Conservation (phyloP, 2,797 vertebrate genomes). For the Lacerta bilineata region DNA sequence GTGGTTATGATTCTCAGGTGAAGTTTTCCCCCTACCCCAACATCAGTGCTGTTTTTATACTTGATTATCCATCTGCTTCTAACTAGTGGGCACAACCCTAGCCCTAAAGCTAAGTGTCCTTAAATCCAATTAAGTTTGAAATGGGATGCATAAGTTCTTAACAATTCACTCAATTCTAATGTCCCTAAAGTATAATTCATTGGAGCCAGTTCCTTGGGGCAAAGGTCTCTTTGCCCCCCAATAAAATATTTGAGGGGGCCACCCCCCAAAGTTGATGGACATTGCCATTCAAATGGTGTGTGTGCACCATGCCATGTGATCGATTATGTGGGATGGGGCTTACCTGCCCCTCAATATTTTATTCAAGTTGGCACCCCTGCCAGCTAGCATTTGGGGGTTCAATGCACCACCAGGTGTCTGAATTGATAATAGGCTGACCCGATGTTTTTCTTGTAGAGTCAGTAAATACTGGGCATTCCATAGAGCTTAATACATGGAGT, state of each 20-base stretch:
- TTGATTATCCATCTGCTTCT: background rate
- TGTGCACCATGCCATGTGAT: no score
- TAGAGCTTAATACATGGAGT: background rate
- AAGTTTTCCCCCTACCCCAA: background rate
- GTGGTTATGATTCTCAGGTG: background rate
- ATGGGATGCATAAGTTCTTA: background rate
- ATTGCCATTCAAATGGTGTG: no score
- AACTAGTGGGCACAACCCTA: background rate
- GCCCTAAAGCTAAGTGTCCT: background rate
- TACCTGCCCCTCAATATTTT: no score
- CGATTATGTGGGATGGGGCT: no score
- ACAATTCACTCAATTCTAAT: background rate
- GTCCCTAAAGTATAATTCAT: background rate
- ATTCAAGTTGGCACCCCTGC: no score
- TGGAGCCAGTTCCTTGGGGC: no score
- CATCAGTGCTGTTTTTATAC: background rate
- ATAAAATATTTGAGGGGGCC: no score
- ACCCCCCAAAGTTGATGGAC: no score
- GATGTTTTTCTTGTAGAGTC: no score
- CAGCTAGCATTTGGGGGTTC: background rate
- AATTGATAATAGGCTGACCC: background rate
- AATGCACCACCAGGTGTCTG: background rate
- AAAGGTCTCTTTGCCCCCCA: no score
- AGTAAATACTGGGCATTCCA: background rate
- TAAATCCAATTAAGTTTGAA: background rate